These are phyloP conservation scores for Acanthurus leucopareius DNA, from an alignment of 2,797 vertebrate genomes.

Conservation along the genomic window DNA sequence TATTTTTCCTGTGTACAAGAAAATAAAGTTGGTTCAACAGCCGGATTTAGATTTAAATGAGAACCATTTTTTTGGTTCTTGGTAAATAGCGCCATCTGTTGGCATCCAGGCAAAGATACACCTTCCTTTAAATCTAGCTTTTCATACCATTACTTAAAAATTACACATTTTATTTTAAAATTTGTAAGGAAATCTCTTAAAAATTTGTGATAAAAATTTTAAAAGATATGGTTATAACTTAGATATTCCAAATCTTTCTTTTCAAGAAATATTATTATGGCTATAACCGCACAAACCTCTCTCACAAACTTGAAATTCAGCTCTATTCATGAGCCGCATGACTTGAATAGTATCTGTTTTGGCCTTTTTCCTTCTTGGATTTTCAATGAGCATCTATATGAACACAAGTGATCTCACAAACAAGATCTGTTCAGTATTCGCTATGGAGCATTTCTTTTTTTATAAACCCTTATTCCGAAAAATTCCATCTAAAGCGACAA, in stretches of 20 bases:
- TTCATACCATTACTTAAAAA: no score
- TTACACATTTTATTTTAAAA: no score
- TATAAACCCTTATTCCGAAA: no score
- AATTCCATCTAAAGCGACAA: no score
- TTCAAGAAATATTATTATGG: background rate
- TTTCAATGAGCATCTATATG: no score
- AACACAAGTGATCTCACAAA: no score
- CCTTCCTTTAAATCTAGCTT: background rate
- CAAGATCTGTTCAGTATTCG: background rate
- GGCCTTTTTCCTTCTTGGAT: background rate
- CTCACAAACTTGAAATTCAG: background rate
- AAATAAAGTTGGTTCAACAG: no score
- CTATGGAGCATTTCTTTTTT: no score
- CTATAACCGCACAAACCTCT: no score
- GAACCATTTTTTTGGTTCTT: background rate
- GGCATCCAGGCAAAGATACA: background rate
- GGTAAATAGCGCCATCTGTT: slow-evolving; percentile 34
- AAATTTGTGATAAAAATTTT: background rate
- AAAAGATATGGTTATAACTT: no score
- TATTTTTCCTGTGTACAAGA: no score
- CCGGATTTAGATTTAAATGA: background rate
- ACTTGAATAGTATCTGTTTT: background rate
- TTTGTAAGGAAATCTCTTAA: background rate
- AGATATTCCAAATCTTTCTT: background rate
- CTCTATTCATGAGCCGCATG: background rate